Conservation (phyloP, 2,113 vertebrate species). For the Pyxicephalus adspersus region DNA sequence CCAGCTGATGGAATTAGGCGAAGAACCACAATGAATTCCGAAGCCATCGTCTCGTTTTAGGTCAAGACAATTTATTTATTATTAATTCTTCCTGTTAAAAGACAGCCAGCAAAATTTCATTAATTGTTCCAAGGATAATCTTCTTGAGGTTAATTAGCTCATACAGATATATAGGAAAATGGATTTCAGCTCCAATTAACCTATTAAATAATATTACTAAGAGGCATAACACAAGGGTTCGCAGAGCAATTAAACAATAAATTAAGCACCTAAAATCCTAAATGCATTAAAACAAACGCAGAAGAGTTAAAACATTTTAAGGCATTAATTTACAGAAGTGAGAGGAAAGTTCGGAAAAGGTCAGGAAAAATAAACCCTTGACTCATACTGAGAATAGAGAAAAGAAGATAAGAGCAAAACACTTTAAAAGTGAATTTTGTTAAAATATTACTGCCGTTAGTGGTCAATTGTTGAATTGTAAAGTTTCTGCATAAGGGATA, state of each 20-base stretch:
- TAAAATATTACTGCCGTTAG: too few species aligned
- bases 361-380: slow-evolving; percentile 1
- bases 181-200: slow-evolving; percentile 30
- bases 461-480: too few species aligned
- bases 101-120: slow-evolving; percentile 16
- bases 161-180: slow-evolving; percentile 21
- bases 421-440: too few species aligned
- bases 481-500: too few species aligned
- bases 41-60: background rate
- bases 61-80: slow-evolving; percentile 40
- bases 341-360: background rate
- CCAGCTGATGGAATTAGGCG: slow-evolving; percentile 28
- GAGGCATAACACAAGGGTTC: background rate
- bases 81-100: slow-evolving; percentile 29
- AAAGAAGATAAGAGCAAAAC: too few species aligned
- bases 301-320: slow-evolving; percentile 14
- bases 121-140: slow-evolving; percentile 37
- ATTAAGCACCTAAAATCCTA: slow-evolving; percentile 6
- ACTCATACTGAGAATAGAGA: too few species aligned
- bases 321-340: background rate
- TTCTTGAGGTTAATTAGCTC: slow-evolving; percentile 40
- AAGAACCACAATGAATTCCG: slow-evolving; percentile 27
- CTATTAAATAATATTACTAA: slow-evolving; percentile 26
- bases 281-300: background rate
- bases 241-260: slow-evolving; percentile 25